Percentiles rank a stretch among this genome's conserved stretches.
Conservation (phyloP, 1,140 invertebrate species). For the Maconellicoccus hirsutus region DNA sequence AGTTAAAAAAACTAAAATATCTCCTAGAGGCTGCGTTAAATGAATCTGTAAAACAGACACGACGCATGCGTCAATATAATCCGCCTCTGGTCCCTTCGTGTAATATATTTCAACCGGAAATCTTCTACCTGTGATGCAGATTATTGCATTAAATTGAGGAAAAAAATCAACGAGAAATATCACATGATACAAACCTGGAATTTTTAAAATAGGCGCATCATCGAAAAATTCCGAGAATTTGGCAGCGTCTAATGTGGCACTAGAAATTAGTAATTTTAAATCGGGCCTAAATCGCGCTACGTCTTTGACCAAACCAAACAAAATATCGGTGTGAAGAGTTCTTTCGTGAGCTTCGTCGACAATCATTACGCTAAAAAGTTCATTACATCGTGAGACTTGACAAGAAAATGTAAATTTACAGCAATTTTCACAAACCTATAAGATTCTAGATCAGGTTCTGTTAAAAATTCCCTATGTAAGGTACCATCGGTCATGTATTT, state of each 20-base stretch:
- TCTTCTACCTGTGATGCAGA: slow-evolving; percentile 41
- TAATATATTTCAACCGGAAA: slow-evolving; percentile 94
- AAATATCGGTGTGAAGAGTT: slow-evolving; percentile 94
- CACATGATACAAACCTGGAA: slow-evolving; percentile 57
- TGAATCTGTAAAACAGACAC: slow-evolving; percentile 97
- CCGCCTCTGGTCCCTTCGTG: slow-evolving; percentile 96
- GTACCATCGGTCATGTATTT: slow-evolving; percentile 99
- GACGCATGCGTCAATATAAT: slow-evolving; percentile 95
- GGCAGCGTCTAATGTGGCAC: slow-evolving; percentile 93
- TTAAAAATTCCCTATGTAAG: slow-evolving; percentile 89
- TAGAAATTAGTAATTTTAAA: slow-evolving; percentile 92
- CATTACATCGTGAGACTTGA: slow-evolving; percentile 29
- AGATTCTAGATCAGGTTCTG: slow-evolving; percentile 75
- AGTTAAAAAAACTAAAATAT: slow-evolving; percentile 94
- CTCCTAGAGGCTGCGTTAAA: slow-evolving; percentile 86
- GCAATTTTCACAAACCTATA: slow-evolving; percentile 10
- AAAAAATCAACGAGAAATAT: not conserved
- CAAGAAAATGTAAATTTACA: not conserved
- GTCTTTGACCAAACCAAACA: slow-evolving; percentile 97
- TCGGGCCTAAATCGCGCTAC: slow-evolving; percentile 89
- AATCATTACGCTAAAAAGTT: slow-evolving; percentile 76
- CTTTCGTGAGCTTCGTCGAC: slow-evolving; percentile 99
- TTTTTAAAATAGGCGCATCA: slow-evolving; percentile 94
- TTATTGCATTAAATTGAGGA: not conserved
- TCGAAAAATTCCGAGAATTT: slow-evolving; percentile 99